Evolutionary conservation across 2,888 invertebrate genomes (phyloP), one percentile per base, ranked within the genome.

Genomic region (Eumerus sabulonum): DNA sequence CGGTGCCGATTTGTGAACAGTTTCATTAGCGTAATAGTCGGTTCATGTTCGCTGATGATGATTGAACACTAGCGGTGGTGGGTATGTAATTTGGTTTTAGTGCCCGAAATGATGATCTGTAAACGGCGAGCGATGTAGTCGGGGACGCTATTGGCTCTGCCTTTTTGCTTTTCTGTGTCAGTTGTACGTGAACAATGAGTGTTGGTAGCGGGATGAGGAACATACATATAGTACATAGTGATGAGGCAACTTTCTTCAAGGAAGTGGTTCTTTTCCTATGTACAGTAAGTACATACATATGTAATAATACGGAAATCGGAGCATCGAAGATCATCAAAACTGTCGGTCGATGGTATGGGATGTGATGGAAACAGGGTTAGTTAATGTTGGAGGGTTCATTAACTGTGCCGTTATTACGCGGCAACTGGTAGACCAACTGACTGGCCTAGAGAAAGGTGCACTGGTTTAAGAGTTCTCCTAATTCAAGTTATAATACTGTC

Each of bases 1-100:
- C 57, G 63, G 73, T 77, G 73, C 74, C 68, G 64, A 74, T 79
- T 79, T 79, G 74, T 62, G 74, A 79, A 79, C 51, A 79, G 68
- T 79, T 79, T 70, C 63, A 73, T 79, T 70, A 70, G 63, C 35
- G 66, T 79, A 79, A 79, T 74, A 42, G 64, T 47, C 17, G 42
- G 68, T 70, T 60, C 50, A 56, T 60, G 51, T 79, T 35, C 45
- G 53, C 50, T 73, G 60, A 77, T 67, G 77, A 72, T 72, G 77
- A 73, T 77, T 67, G 59, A 50, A 14, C 44, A 48, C 19, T n/a
- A n/a, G n/a, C 5, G 47, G 27, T 19, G 40, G 67, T 57, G 47
- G 45, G 54, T 11, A 47, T 36, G 62, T 35, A 51, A 72, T 67
- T 67, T 53, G 11, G 19, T 47, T 67, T 67, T 53, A 53, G 53